Evolutionary conservation across 2,888 invertebrate species (phyloP), one percentile per base, ranked within the genome.

Genomic region (Drosophila helvetica): DNA sequence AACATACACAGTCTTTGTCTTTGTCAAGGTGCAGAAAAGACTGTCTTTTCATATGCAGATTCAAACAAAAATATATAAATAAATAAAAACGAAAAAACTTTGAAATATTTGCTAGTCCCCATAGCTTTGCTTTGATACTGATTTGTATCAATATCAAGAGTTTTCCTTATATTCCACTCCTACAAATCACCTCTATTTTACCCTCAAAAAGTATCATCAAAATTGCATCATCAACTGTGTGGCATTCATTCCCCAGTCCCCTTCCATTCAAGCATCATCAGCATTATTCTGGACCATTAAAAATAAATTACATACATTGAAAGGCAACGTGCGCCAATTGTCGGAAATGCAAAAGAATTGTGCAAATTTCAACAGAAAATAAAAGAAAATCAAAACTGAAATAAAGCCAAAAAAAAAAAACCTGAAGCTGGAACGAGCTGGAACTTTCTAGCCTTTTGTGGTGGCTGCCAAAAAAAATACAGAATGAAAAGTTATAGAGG

Each of bases 251-350:
- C 6, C 38, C 38, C n/a, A 38, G n/a, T 38, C 9, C 38, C 47
- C 30, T 57, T 30, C 52, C 18, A 8, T 27, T 33, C 7, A 45
- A 25, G 25, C 62, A 54, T 54, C 33, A 72, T 54, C 61, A 30
- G 30, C 47, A 42, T 47, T 46, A 54, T 58, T 59, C 22, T 46
- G 51, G 56, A 53, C 47, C 78, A 79, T 80, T 78, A 55, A 68
- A 73, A 75, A 62, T 66, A 50, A 66, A 72, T 22, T 19, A 19
- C 50, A 33, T 60, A 46, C 46, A 56, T 50, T 50, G 56, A 61
- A 57, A 38, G 53, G 66, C 73, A 85, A 76, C 78, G 82, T 85
- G 78, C 59, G 71, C 78, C 76, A 72, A 78, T 75, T 79, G 80
- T 65, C 69, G 60, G 60, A 63, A 73, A 65, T 60, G 65, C 65